Base-by-base conservation (phyloP, 2,888 invertebrate species). In the Cynaeus angustus region DNA sequence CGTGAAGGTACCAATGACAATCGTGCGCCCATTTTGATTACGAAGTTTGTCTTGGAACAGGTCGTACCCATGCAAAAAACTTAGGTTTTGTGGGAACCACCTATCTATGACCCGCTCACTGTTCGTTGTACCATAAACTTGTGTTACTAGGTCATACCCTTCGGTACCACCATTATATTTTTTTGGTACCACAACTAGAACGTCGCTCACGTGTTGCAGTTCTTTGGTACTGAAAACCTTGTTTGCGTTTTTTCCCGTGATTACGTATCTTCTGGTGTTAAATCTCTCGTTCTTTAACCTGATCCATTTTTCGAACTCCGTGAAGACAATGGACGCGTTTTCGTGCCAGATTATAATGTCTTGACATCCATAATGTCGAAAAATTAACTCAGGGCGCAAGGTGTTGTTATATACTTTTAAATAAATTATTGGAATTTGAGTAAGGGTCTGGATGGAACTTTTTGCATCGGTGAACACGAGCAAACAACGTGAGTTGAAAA, bases 1-100 rank as follows among this genome's bases (percentile, higher is more conserved):
- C 33, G 86, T 86, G 78, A 91, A 89, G 66, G 87, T 86, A 7
- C 89, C 88, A 21, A 89, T 84, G 78, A 83, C 87, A 3, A 90
- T 75, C 0, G 74, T 77, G 81, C 82, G 78, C 38, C 83, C 82
- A 64, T 77, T 62, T 67, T 82, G 88, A 85, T 52, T 87, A 75
- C 58, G 75, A 71, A 80, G 86, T 80, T 80, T 80, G 71, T 80
- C 64, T 12, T 75, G 78, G 73, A 74, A 80, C 43, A 80, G 72
- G 67, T 76, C 68, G 3, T 14, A 64, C n/a, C 67, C 59, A 38
- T 46, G 46, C 33, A 69, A 48, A 71, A 80, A 80, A 2, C 74
- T 75, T 10, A 59, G 4, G 55, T 79, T 79, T 9, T 46, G 46
- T 5, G 74, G 61, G 72, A 70, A 79, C 80, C 80, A 80, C 14